A percentile compares a stretch with the other conserved stretches of the same genome.
phyloP scores from a whole-genome alignment of 2,888 invertebrate species.

The Epinotia nisella region DNA sequence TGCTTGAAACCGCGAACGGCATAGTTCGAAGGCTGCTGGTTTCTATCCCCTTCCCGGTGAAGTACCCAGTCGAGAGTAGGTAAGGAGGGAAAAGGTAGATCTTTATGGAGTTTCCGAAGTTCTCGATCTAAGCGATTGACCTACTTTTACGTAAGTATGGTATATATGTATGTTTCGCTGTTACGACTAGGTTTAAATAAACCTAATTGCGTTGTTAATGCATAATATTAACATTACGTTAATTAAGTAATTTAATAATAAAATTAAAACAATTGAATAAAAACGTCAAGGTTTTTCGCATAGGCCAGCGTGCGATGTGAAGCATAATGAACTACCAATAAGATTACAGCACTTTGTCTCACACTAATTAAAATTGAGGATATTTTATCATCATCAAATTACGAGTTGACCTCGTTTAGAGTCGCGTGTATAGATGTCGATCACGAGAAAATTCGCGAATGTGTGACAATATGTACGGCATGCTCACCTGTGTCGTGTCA shows the following conservation, averaged over 20 bases:
- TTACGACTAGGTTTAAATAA: not conserved
- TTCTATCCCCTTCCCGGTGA: conserved; percentile 33
- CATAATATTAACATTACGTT: conserved; percentile 34
- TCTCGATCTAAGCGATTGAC: conserved; percentile 1
- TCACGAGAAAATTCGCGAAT: conserved; percentile 63
- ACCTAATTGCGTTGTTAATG: conserved; percentile 19
- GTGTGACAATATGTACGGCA: conserved; percentile 64
- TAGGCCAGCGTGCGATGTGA: conserved; percentile 12
- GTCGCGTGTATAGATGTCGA: conserved; percentile 53
- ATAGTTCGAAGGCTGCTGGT: conserved; percentile 37
- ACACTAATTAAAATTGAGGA: conserved; percentile 24
- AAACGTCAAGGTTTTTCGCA: conserved; percentile 30
- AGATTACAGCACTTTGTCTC: conserved; percentile 33
- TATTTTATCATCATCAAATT: conserved; percentile 24
- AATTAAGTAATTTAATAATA: conserved; percentile 3
- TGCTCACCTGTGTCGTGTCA: conserved; percentile 55
- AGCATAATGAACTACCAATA: conserved; percentile 28
- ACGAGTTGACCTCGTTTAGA: conserved; percentile 27
- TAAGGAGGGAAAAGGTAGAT: conserved; percentile 10
- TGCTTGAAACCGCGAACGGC: conserved; percentile 27
- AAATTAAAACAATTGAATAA: conserved; percentile 29
- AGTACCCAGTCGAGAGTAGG: conserved; percentile 26
- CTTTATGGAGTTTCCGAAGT: conserved; percentile 17
- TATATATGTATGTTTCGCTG: not conserved
- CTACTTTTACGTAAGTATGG: conserved; percentile 1